Evolutionary conservation across 2,113 vertebrate genomes (phyloP).

Genomic region (Colossoma macropomum): DNA sequence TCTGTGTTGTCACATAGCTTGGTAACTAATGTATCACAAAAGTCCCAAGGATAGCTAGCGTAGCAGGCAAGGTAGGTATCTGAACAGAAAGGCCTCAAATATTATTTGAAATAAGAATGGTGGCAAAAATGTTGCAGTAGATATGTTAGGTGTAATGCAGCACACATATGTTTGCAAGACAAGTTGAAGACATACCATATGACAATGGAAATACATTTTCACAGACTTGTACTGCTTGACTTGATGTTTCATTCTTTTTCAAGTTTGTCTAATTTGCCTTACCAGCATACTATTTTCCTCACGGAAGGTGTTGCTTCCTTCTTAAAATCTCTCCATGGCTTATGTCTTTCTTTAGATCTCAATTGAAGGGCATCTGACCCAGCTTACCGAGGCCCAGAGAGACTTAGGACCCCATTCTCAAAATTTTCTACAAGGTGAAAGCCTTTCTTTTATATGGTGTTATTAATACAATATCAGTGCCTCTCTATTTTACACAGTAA

Average conservation of each 20-base stretch:
- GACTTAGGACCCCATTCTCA: slow-evolving; percentile 90
- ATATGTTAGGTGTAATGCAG: neutral
- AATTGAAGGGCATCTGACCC: slow-evolving; percentile 88
- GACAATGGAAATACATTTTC: neutral
- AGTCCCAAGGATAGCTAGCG: neutral
- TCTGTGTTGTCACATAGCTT: too few relatives aligned
- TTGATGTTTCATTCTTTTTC: neutral
- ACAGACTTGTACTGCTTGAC: neutral
- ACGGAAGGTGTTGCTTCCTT: neutral
- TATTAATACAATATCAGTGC: neutral
- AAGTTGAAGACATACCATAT: neutral
- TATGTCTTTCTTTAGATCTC: slow-evolving; percentile 81
- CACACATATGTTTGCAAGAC: neutral
- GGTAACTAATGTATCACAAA: too few relatives aligned
- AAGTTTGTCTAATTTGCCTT: neutral
- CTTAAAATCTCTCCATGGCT: slow-evolving; percentile 14
- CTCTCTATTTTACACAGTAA: too few relatives aligned
- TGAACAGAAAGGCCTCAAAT: neutral
- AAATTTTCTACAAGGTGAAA: slow-evolving; percentile 90
- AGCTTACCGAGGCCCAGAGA: slow-evolving; percentile 90
- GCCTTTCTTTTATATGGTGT: slow-evolving; percentile 3
- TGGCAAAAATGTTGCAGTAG: neutral
- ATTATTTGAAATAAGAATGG: neutral
- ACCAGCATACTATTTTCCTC: neutral
- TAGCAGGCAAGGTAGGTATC: neutral